A percentile compares a stretch with the other conserved stretches of the same genome.
These are phyloP conservation scores for Liasis olivaceus DNA, from an alignment of 2,797 vertebrate genomes.

Conservation along the genomic window DNA sequence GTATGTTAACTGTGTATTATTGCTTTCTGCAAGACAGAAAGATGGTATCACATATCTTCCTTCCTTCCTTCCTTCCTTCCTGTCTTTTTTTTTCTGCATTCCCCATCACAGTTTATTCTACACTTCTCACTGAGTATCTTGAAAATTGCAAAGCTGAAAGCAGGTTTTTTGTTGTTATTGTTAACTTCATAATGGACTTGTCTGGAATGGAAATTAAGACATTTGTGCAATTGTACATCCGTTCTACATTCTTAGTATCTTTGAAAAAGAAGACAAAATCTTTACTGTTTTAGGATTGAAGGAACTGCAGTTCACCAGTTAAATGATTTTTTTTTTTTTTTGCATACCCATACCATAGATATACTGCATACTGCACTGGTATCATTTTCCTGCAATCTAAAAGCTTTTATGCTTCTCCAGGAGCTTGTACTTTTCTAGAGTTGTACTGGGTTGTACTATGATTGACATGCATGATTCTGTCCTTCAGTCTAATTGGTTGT, in stretches of 20 bases:
- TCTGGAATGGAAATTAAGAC: neutral
- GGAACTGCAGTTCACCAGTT: neutral
- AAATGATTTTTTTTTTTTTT: neutral
- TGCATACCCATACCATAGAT: neutral
- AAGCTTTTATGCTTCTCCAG: too few relatives aligned
- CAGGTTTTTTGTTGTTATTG: neutral
- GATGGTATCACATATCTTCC: neutral
- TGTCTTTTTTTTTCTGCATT: neutral
- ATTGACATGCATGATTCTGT: neutral
- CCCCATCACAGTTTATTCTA: neutral
- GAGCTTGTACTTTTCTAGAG: neutral
- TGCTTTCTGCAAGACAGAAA: neutral
- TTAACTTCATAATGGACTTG: neutral
- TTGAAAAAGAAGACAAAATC: neutral
- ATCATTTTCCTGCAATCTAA: neutral
- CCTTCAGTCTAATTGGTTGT: neutral
- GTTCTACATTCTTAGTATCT: constrained; percentile 6
- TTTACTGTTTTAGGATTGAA: neutral
- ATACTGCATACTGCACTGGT: neutral
- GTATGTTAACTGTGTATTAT: neutral
- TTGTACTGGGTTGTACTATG: neutral
- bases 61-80: too few relatives aligned
- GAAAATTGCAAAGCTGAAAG: neutral
- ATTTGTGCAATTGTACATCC: neutral
- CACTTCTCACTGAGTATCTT: neutral